phyloP scores from a whole-genome alignment of 2,113 vertebrate genomes.

The Xenus cinereus region DNA sequence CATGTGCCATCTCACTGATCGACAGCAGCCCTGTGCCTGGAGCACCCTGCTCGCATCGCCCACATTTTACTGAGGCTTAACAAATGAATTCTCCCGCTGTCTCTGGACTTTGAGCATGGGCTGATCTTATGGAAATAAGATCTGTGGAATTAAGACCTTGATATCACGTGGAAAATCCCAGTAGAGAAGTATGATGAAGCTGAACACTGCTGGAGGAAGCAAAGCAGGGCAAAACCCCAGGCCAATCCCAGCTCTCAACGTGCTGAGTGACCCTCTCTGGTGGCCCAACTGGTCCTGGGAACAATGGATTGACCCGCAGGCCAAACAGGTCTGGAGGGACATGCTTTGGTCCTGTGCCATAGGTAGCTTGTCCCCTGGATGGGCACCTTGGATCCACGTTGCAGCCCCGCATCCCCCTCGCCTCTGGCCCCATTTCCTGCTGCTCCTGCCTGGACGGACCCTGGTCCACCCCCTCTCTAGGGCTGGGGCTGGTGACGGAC shows the following conservation, averaged over 20 bases:
- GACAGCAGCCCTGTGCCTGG: not conserved
- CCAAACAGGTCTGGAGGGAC: not conserved
- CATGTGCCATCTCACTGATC: not conserved
- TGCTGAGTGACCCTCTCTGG: not conserved
- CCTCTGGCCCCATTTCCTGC: not conserved
- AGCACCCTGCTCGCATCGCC: not conserved
- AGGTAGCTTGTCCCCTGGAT: not conserved
- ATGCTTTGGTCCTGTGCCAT: not conserved
- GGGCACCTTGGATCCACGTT: not conserved
- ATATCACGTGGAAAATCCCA: not conserved
- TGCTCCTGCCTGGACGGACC: not conserved
- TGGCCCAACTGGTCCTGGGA: not conserved
- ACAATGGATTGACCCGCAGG: not conserved
- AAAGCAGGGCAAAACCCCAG: not conserved
- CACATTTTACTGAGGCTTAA: not conserved
- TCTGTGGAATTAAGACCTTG: not conserved
- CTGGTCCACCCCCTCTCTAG: not conserved
- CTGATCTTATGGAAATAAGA: not conserved
- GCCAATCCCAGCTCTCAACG: not conserved
- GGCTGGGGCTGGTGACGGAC: not conserved
- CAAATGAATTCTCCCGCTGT: not conserved
- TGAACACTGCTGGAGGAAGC: not conserved
- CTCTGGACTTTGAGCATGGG: not conserved
- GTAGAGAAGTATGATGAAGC: not conserved
- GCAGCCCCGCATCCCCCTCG: not conserved